A percentile compares a stretch with the other conserved stretches of the same genome.
Conservation (phyloP, 2,888 invertebrate species). For the Cephus pulcher region DNA sequence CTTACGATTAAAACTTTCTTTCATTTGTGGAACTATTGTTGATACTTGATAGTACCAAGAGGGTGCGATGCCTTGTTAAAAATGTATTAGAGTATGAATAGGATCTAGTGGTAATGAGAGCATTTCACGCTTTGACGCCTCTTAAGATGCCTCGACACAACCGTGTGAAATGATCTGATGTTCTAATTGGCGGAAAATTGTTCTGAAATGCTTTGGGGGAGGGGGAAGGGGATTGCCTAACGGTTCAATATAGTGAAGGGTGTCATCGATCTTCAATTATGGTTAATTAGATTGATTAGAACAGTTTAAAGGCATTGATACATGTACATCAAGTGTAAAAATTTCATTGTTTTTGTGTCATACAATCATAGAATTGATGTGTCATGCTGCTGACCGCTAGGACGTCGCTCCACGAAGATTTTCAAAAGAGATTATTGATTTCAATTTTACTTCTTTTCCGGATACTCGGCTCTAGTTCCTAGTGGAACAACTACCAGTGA, state of each 20-base stretch:
- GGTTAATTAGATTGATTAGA: neutral
- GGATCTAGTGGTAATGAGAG: constrained; percentile 9
- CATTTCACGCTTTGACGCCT: constrained; percentile 58
- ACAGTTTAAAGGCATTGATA: neutral
- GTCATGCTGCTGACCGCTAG: neutral
- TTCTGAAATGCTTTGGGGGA: constrained; percentile 5
- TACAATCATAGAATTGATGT: neutral
- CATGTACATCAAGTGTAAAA: neutral
- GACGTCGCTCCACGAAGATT: neutral
- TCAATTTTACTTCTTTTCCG: too few relatives aligned
- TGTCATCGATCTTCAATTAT: neutral
- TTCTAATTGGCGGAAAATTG: constrained; percentile 54
- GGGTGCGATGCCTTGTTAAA: neutral
- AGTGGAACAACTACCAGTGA: too few relatives aligned
- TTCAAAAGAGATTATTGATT: neutral
- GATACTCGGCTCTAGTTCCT: too few relatives aligned
- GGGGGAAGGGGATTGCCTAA: neutral
- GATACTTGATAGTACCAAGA: neutral
- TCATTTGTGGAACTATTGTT: neutral
- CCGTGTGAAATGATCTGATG: constrained; percentile 44
- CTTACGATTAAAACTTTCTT: neutral
- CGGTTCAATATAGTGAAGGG: neutral
- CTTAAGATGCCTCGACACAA: constrained; percentile 32
- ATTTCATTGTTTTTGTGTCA: neutral
- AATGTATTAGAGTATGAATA: neutral